These are phyloP conservation scores for Andrena marginata DNA, from an alignment of 2,888 invertebrate species.

Conservation along the genomic window DNA sequence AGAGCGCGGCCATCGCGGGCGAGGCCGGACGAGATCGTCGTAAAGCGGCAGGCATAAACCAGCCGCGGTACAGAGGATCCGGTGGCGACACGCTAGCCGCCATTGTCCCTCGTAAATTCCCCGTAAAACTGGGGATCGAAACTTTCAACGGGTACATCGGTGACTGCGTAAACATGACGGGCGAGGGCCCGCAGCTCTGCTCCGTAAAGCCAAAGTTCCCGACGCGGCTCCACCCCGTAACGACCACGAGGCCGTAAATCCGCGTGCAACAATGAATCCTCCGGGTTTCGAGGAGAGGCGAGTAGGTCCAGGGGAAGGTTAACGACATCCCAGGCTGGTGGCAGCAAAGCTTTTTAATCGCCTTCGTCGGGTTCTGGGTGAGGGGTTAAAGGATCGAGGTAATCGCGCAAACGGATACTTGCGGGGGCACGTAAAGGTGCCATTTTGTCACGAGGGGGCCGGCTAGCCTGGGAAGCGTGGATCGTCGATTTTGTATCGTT, in stretches of 20 bases:
- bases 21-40: constrained; percentile 32
- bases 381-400: background rate
- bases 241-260: constrained; percentile 16
- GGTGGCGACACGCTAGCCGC: constrained; percentile 14
- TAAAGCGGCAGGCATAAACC: constrained; percentile 47
- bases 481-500: background rate
- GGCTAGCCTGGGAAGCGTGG: background rate
- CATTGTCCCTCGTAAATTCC: constrained; percentile 42
- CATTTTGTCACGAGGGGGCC: background rate
- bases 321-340: background rate
- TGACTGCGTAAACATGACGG: constrained; percentile 11
- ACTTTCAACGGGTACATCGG: constrained; percentile 7
- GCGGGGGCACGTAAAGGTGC: background rate
- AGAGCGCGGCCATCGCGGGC: constrained; percentile 7
- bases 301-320: background rate
- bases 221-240: constrained; percentile 1
- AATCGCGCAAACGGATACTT: constrained; percentile 2
- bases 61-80: constrained; percentile 39
- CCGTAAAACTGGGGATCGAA: constrained; percentile 41
- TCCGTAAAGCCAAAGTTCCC: constrained; percentile 29
- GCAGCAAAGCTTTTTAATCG: background rate
- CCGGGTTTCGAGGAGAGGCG: background rate
- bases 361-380: background rate
- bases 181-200: background rate
- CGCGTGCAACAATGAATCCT: background rate